Evolutionary conservation across 2,888 invertebrate species (phyloP).

Genomic region (Tromatobia lineatoria): DNA sequence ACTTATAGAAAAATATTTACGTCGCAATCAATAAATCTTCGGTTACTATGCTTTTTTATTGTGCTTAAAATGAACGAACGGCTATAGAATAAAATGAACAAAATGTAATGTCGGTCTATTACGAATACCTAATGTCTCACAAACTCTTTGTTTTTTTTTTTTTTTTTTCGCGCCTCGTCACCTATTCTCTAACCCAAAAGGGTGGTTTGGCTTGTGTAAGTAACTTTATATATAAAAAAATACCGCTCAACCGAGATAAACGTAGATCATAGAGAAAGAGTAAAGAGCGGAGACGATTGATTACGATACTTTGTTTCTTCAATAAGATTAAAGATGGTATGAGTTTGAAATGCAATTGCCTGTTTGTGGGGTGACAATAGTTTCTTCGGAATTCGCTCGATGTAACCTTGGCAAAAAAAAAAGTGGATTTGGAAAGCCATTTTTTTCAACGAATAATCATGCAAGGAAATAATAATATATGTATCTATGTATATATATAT

Average conservation of each 20-base stretch:
- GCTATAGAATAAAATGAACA: constrained; percentile 34
- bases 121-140: constrained; percentile 34
- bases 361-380: constrained; percentile 3
- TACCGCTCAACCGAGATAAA: constrained; percentile 23
- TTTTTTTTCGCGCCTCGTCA: constrained; percentile 9
- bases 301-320: constrained; percentile 15
- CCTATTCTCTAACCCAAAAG: constrained; percentile 44
- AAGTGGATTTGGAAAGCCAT: constrained; percentile 45
- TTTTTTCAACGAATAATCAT: constrained; percentile 30
- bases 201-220: constrained; percentile 47
- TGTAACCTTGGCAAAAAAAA: constrained; percentile 51
- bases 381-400: constrained; percentile 50
- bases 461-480: constrained; percentile 36
- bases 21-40: constrained; percentile 40
- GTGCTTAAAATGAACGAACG: constrained; percentile 64
- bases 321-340: constrained; percentile 2
- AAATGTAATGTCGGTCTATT: constrained; percentile 6
- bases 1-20: constrained; percentile 64
- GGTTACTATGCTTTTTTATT: constrained; percentile 38
- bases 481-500: not conserved
- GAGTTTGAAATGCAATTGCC: constrained; percentile 37
- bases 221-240: constrained; percentile 34
- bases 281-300: constrained; percentile 34
- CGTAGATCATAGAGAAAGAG: constrained; percentile 7
- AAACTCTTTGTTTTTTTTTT: constrained; percentile 40